Percentiles rank a stretch among this genome's conserved stretches.
Evolutionary conservation across 2,113 vertebrate species (phyloP).

Genomic region (Lanius collurio): DNA sequence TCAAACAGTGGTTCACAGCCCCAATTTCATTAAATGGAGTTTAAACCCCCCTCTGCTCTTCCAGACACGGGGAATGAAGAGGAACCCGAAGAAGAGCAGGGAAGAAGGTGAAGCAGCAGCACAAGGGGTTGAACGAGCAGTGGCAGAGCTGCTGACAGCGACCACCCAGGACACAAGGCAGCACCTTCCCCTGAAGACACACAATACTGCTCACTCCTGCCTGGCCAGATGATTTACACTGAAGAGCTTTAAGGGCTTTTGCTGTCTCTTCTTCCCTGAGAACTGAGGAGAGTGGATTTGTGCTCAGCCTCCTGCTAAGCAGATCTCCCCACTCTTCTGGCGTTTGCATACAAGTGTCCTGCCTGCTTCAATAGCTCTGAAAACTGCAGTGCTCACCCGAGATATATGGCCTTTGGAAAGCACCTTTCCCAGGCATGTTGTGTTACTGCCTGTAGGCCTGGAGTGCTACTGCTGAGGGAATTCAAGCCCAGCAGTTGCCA

Average conservation of each 20-base stretch:
- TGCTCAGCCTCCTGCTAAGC: background rate
- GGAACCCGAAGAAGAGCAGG: no score
- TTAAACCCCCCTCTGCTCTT: background rate
- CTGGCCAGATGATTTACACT: background rate
- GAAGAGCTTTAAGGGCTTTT: background rate
- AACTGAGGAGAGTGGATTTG: background rate
- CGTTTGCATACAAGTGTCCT: background rate
- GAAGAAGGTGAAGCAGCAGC: no score
- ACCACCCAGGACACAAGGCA: no score
- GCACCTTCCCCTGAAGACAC: no score
- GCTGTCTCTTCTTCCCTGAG: background rate
- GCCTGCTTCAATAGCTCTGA: background rate
- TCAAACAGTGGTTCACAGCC: accelerated
- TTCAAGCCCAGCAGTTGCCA: background rate
- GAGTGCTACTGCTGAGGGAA: background rate
- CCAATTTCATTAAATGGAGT: background rate
- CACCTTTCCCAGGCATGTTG: background rate
- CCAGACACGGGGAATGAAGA: background rate
- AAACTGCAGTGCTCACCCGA: background rate
- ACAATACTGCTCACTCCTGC: background rate
- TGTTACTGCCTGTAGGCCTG: background rate
- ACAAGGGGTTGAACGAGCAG: no score
- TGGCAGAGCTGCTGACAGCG: no score
- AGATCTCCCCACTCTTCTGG: background rate
- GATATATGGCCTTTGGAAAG: background rate